Evolutionary conservation across 2,113 vertebrate species (phyloP).

Genomic region (Peromyscus maniculatus): DNA sequence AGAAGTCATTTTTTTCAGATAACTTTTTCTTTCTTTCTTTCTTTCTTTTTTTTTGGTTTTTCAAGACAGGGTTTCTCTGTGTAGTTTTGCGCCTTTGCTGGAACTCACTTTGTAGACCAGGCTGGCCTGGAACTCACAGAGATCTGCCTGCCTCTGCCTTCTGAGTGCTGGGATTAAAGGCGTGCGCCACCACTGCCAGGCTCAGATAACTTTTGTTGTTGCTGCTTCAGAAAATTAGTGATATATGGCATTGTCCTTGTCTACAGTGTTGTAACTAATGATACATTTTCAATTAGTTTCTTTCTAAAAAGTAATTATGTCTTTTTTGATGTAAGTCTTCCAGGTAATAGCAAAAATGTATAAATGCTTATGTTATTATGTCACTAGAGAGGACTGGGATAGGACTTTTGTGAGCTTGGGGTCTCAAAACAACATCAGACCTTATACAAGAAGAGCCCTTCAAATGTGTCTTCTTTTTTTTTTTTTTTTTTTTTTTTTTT

Average conservation of each 20-base stretch:
- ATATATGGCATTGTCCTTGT: not conserved
- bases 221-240: not conserved
- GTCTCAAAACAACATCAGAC: slow-evolving; percentile 31
- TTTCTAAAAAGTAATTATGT: slow-evolving; percentile 17
- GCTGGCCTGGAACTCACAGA: too few relatives aligned
- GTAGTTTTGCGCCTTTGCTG: too few relatives aligned
- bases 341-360: slow-evolving; percentile 6
- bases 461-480: not conserved
- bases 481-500: too few relatives aligned
- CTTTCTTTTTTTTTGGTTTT: too few relatives aligned
- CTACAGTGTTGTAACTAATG: not conserved
- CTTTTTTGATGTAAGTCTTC: not conserved
- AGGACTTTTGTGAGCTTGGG: not conserved
- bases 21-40: not conserved
- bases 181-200: too few relatives aligned
- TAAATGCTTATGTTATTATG: not conserved
- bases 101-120: too few relatives aligned
- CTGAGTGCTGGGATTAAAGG: too few relatives aligned
- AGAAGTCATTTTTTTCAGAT: not conserved
- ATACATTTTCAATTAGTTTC: slow-evolving; percentile 11
- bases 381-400: not conserved
- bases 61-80: too few relatives aligned
- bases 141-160: too few relatives aligned
- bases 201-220: not conserved
- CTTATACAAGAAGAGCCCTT: not conserved